Conservation (phyloP, 2,888 invertebrate genomes). For the Heliconius cydno region DNA sequence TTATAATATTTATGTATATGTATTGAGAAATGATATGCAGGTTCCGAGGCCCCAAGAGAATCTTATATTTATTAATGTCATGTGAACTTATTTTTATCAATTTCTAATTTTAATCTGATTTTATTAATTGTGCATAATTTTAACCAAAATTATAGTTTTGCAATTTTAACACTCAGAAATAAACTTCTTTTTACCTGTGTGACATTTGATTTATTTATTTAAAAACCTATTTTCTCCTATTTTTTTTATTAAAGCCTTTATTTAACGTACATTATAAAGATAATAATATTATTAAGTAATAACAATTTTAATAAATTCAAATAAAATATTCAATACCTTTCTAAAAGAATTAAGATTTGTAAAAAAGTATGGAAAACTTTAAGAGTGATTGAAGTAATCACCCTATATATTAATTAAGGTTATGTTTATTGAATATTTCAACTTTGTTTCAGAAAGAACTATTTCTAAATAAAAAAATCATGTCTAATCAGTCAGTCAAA, state of each 20-base stretch:
- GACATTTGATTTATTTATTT: conserved; percentile 56
- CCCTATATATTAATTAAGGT: too few relatives aligned
- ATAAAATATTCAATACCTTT: too few relatives aligned
- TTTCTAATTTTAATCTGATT: conserved; percentile 26
- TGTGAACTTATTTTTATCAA: conserved; percentile 42
- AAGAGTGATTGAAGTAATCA: too few relatives aligned
- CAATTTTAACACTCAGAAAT: conserved; percentile 57
- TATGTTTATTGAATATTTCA: too few relatives aligned
- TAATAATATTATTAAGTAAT: background rate
- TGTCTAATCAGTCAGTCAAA: too few relatives aligned
- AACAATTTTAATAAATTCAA: too few relatives aligned
- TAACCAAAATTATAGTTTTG: conserved; percentile 48
- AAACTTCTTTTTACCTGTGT: conserved; percentile 72
- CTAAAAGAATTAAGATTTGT: too few relatives aligned
- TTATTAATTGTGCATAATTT: conserved; percentile 40
- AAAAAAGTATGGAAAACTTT: too few relatives aligned
- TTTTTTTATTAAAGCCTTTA: background rate
- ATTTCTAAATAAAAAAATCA: too few relatives aligned
- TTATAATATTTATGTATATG: conserved; percentile 50
- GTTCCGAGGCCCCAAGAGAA: conserved; percentile 72
- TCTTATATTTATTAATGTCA: conserved; percentile 36
- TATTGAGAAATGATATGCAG: conserved; percentile 67
- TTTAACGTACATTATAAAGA: too few relatives aligned
- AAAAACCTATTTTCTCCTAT: too few relatives aligned
- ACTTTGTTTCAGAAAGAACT: too few relatives aligned